Base-by-base conservation (phyloP, 1,140 invertebrate genomes). In the Phymorhynchus buccinoides region DNA sequence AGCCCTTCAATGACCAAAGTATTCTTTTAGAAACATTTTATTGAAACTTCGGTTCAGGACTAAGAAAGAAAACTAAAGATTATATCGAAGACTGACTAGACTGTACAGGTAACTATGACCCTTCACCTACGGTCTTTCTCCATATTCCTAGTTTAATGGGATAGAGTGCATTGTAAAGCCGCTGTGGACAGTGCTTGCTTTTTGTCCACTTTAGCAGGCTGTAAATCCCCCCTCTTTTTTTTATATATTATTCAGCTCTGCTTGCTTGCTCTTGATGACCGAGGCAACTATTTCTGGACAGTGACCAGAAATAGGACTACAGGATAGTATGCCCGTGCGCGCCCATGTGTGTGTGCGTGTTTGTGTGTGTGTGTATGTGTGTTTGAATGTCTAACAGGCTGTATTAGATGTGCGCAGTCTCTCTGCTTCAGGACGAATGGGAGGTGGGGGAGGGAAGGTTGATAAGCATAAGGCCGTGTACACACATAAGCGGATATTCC, bases 351-450 rank as follows among this genome's bases (percentile, higher is more conserved):
- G 68, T 73, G 68, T 73, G 68, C 7, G 4, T 37, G 68, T 73
- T 30, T 73, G 32, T 73, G 32, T 37, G 68, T 73, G 68, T 73
- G 68, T 73, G 32, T 73, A 6, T 73, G 68, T 73, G 68, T 66
- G 62, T 66, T 16, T 66, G 62, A 27, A n/a, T 66, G 62, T 66
- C 48, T 52, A 9, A 52, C 9, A 12, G 48, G 9, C 48, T 12
- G 9, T 52, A 22, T 52, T 52, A 12, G 22, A 52, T 12, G 22
- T 52, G 9, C 48, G 48, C 48, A 52, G 9, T 12, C 48, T 12
- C 22, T 52, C 48, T 52, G 48, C 48, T 22, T 12, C 9, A 52
- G 48, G 9, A 9, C 9, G 9, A 52, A 12, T 52, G 48, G 22
- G 9, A 52, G 9, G 48, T 12, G 22, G 48, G 9, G 9, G 22